phyloP scores from a whole-genome alignment of 2,113 vertebrate genomes.

The Lamprologus tigripictilis region DNA sequence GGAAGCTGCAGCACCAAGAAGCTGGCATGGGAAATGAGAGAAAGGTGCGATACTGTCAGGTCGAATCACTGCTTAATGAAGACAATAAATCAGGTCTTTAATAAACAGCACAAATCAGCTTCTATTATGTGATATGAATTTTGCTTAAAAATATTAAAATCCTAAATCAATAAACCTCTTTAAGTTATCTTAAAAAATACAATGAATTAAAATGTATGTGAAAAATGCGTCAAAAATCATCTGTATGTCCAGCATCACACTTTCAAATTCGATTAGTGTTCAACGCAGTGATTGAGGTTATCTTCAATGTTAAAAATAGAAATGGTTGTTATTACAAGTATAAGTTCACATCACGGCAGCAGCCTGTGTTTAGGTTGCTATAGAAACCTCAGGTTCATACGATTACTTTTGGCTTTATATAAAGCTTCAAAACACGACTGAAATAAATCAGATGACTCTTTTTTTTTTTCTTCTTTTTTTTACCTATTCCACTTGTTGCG shows the following conservation, averaged over 20 bases:
- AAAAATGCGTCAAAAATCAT: background rate
- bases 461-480: background rate
- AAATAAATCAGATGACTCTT: background rate
- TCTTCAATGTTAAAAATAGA: slow-evolving; percentile 55
- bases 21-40: slow-evolving; percentile 22
- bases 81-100: background rate
- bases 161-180: background rate
- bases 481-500: background rate
- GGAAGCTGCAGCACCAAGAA: slow-evolving; percentile 1
- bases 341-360: slow-evolving; percentile 51
- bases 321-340: slow-evolving; percentile 18
- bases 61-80: slow-evolving; percentile 17
- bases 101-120: background rate
- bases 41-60: slow-evolving; percentile 28
- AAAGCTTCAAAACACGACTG: slow-evolving; percentile 30
- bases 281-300: background rate
- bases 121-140: background rate
- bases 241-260: background rate
- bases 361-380: slow-evolving; percentile 67
- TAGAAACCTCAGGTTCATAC: slow-evolving; percentile 69
- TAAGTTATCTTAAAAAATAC: background rate
- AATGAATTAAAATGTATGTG: background rate
- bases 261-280: background rate
- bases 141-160: background rate
- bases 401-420: slow-evolving; percentile 57